Conservation (phyloP, 2,888 invertebrate genomes). For the Polydrusus cervinus region DNA sequence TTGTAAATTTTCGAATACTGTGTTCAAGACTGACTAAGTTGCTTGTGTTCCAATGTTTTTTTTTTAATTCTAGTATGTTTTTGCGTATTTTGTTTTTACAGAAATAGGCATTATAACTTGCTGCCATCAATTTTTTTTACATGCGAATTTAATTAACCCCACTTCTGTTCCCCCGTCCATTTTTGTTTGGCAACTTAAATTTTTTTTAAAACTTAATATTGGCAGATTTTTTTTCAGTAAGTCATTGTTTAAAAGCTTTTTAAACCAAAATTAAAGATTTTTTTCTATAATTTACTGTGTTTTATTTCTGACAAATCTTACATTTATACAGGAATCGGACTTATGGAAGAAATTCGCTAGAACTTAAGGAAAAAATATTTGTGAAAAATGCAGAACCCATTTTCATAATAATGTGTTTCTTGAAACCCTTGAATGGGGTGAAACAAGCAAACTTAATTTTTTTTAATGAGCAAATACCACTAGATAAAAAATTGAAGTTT, state of each 20-base stretch:
- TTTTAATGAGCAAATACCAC: too few relatives aligned
- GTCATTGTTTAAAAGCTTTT: conserved; percentile 24
- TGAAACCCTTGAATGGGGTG: too few relatives aligned
- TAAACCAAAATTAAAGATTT: conserved; percentile 41
- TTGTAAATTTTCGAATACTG: conserved; percentile 64
- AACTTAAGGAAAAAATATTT: too few relatives aligned
- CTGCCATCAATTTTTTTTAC: conserved; percentile 33
- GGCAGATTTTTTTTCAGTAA: conserved; percentile 30
- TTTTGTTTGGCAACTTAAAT: conserved; percentile 20
- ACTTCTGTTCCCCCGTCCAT: conserved; percentile 9
- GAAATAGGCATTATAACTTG: conserved; percentile 66
- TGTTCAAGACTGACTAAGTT: conserved; percentile 67
- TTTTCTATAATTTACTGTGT: conserved; percentile 29
- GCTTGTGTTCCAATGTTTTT: conserved; percentile 56
- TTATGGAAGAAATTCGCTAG: too few relatives aligned
- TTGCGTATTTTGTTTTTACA: conserved; percentile 64
- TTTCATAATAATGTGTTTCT: too few relatives aligned
- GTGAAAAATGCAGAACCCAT: too few relatives aligned
- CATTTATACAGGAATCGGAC: too few relatives aligned
- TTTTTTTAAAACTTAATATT: conserved; percentile 25
- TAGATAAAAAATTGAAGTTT: too few relatives aligned
- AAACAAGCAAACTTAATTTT: too few relatives aligned
- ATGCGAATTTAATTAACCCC: conserved; percentile 33
- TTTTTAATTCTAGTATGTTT: conserved; percentile 56
- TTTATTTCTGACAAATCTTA: conserved; percentile 2